These are phyloP conservation scores for Myathropa florea DNA, from an alignment of 2,888 invertebrate species.

Conservation along the genomic window DNA sequence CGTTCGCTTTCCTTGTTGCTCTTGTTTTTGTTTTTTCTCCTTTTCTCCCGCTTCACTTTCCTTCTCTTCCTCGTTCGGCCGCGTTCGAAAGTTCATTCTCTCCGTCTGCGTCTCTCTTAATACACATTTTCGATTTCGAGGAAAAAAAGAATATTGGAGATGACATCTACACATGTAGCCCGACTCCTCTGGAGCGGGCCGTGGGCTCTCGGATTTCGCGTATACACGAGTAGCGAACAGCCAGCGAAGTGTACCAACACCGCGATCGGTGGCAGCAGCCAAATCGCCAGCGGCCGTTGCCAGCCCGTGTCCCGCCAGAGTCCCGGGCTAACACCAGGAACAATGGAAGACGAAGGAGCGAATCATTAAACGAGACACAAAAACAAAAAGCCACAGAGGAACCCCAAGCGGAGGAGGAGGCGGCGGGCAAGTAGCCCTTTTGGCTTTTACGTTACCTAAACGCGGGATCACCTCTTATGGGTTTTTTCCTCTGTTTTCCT, in stretches of 20 bases:
- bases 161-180: constrained; percentile 72
- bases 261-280: constrained; percentile 67
- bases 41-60: constrained; percentile 2
- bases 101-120: constrained; percentile 40
- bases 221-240: constrained; percentile 67
- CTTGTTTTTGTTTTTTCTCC: too few relatives aligned
- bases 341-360: constrained; percentile 46
- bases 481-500: constrained; percentile 15
- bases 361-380: constrained; percentile 40
- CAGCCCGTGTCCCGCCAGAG: constrained; percentile 1
- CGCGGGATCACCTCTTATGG: constrained; percentile 44
- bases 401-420: constrained; percentile 13
- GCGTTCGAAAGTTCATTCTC: background rate
- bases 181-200: constrained; percentile 60
- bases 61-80: constrained; percentile 8
- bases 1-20: constrained; percentile 3
- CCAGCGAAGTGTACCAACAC: constrained; percentile 68
- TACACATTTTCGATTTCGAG: constrained; percentile 57
- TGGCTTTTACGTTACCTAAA: constrained; percentile 50
- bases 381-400: constrained; percentile 40
- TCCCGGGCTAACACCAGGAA: constrained; percentile 64
- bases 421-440: constrained; percentile 45
- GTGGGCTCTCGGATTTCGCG: constrained; percentile 51
- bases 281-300: constrained; percentile 48
- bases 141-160: constrained; percentile 57